Conservation (phyloP, 1,140 invertebrate genomes). For the Uloborus diversus region DNA sequence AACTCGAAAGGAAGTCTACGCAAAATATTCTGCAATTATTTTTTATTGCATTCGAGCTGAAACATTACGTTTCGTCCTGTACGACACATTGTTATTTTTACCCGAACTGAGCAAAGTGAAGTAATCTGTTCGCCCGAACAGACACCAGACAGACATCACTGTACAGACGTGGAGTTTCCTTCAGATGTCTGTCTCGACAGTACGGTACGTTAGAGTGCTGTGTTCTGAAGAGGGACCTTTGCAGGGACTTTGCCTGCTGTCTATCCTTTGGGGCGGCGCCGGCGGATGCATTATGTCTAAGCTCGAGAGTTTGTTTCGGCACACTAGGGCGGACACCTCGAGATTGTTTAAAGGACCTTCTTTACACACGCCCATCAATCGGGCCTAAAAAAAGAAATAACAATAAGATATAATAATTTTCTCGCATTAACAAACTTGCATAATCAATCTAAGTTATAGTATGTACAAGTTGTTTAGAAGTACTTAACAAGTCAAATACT, state of each 20-base stretch:
- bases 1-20: too few relatives aligned
- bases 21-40: too few relatives aligned
- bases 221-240: not conserved
- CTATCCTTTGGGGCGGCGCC: slow-evolving; percentile 31
- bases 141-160: too few relatives aligned
- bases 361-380: slow-evolving; percentile 1
- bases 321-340: slow-evolving; percentile 59
- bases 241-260: slow-evolving; percentile 39
- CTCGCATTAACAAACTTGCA: not conserved
- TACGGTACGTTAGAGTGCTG: slow-evolving; percentile 28
- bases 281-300: slow-evolving; percentile 26
- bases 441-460: too few relatives aligned
- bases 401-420: not conserved
- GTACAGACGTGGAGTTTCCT: too few relatives aligned
- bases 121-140: too few relatives aligned
- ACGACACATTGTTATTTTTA: too few relatives aligned
- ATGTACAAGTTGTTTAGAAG: too few relatives aligned
- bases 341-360: slow-evolving; percentile 59
- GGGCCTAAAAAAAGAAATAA: not conserved
- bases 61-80: too few relatives aligned
- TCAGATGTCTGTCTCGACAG: slow-evolving; percentile 58
- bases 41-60: too few relatives aligned
- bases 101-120: too few relatives aligned
- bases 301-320: slow-evolving; percentile 52
- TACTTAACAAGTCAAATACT: too few relatives aligned